Base-by-base conservation (phyloP, 2,888 invertebrate genomes). In the Cheilosia urbana region DNA sequence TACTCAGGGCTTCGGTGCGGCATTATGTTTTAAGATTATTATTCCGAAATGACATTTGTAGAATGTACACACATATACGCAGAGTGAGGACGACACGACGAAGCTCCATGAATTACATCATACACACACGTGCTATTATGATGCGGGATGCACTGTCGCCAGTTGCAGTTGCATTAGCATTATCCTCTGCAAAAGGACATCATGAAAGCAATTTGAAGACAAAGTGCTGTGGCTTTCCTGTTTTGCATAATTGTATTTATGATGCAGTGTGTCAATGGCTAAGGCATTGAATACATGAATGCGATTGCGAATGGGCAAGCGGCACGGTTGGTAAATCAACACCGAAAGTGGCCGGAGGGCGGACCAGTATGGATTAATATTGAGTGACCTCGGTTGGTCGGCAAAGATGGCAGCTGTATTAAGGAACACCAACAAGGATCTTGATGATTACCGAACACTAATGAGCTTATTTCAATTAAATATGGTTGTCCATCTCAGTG, bases 191-290 rank as follows among this genome's bases (percentile, higher is more conserved):
- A 66, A 72, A 72, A 68, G 72, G 81, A 85, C 85, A 80, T 85
- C 71, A 85, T 80, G 84, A 71, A 80, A 75, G 80, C 73, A 81
- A 81, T 72, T 72, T 77, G 24, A 72, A 85, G 72, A 81, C 81
- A 81, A 72, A 81, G 72, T 85, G 76, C 75, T 85, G 82, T 87
- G 87, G 87, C 47, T 82, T 81, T 78, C 53, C 63, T 87, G 82
- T 76, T 87, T 82, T 87, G 87, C 87, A 87, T 87, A 82, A 81
- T 87, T 77, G 87, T 73, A 73, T 87, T 82, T 82, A 87, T 87
- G 73, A 69, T 73, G 78, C 42, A 58, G 66, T 72, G 40, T 77
- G 76, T 68, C 84, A 80, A 72, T 75, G 79, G 60, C 53, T 60
- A 53, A 55, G 78, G 51, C 68, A 65, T 69, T 84, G 73, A 75